These are phyloP conservation scores for Dryadula phaetusa DNA, from an alignment of 2,888 invertebrate genomes.

Conservation along the genomic window DNA sequence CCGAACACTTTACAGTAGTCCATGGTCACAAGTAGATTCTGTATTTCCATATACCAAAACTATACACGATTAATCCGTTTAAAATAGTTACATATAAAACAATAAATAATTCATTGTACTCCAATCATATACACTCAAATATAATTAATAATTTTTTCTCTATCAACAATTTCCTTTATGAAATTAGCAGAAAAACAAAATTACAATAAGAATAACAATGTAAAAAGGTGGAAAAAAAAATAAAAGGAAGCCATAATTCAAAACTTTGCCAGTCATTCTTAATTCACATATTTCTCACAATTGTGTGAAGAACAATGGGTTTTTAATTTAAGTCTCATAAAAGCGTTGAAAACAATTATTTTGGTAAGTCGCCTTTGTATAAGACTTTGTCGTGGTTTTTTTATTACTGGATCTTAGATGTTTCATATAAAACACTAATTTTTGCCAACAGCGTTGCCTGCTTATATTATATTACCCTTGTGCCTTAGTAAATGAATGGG, in stretches of 20 bases:
- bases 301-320: slow-evolving; percentile 44
- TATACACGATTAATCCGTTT: no score
- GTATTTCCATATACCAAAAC: no score
- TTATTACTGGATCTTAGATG: no score
- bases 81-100: no score
- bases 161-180: not conserved
- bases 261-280: not conserved
- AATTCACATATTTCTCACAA: slow-evolving; percentile 30
- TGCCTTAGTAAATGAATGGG: no score
- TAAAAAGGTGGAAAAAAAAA: slow-evolving; percentile 11
- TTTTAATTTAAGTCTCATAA: slow-evolving; percentile 41
- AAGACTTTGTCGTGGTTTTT: not conserved
- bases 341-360: slow-evolving; percentile 43
- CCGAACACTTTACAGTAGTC: no score
- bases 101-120: no score
- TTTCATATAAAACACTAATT: no score
- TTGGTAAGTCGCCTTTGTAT: slow-evolving; percentile 36
- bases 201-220: not conserved
- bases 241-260: not conserved
- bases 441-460: no score
- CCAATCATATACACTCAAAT: no score
- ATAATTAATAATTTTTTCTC: not conserved
- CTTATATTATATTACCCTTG: no score
- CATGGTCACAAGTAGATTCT: no score
- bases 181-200: not conserved